These are phyloP conservation scores for Aptenodytes patagonicus DNA, from an alignment of 2,113 vertebrate genomes.

Conservation along the genomic window DNA sequence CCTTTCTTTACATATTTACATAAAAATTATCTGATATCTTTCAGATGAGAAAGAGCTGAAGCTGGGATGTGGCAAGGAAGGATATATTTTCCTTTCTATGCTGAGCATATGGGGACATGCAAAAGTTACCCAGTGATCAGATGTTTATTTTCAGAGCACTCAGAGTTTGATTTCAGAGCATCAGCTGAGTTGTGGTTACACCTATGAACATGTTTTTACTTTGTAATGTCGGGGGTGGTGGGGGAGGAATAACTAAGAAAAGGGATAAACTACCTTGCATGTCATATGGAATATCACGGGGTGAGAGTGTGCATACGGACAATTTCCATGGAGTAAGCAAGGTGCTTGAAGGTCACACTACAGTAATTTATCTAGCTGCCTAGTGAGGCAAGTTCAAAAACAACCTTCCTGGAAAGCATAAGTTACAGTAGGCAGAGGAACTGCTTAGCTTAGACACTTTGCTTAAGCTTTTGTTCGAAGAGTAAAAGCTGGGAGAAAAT, in stretches of 20 bases:
- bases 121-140: neutral
- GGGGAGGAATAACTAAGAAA: neutral
- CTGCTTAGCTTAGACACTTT: neutral
- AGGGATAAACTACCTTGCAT: neutral
- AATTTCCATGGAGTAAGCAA: conserved; percentile 24
- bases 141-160: neutral
- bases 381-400: neutral
- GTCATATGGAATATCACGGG: neutral
- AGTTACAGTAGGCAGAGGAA: neutral
- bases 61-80: neutral
- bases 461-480: neutral
- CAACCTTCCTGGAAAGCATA: neutral
- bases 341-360: conserved; percentile 30
- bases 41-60: neutral
- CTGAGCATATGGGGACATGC: neutral
- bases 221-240: neutral
- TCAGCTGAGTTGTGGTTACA: neutral
- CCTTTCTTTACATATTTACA: neutral
- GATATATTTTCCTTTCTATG: neutral
- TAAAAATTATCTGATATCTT: neutral
- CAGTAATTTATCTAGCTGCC: conserved; percentile 29
- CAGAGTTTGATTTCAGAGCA: neutral
- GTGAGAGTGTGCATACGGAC: neutral
- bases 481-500: neutral
- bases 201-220: neutral